phyloP scores from a whole-genome alignment of 1,140 invertebrate genomes.

The Conopomorpha cramerella region DNA sequence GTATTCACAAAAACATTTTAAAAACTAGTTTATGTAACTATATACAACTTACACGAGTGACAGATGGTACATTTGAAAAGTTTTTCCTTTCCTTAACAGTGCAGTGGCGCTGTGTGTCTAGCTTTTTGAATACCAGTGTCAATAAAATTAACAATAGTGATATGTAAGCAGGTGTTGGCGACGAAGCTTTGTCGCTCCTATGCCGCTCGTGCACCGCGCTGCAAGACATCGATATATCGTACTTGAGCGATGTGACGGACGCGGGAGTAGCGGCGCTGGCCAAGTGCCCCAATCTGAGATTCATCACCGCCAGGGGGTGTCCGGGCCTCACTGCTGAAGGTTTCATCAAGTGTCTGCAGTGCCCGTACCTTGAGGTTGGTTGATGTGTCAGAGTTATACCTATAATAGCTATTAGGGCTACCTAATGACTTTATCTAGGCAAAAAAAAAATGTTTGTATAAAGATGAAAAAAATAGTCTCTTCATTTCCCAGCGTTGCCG shows the following conservation, averaged over 20 bases:
- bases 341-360: conserved; percentile 10
- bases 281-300: conserved; percentile 10
- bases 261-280: conserved; percentile 13
- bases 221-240: conserved; percentile 24
- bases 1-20: background rate
- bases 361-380: conserved; percentile 2
- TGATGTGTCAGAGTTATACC: too few relatives aligned
- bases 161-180: conserved; percentile 18
- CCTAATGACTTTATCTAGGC: too few relatives aligned
- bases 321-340: conserved; percentile 17
- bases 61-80: too few relatives aligned
- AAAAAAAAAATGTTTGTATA: too few relatives aligned
- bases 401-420: too few relatives aligned
- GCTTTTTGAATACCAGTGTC: too few relatives aligned
- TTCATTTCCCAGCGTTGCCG: too few relatives aligned
- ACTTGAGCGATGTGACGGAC: conserved; percentile 23
- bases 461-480: too few relatives aligned
- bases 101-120: too few relatives aligned
- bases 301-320: conserved; percentile 19
- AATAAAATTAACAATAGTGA: background rate
- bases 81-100: too few relatives aligned
- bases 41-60: too few relatives aligned
- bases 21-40: background rate
- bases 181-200: conserved; percentile 24
- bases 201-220: conserved; percentile 17